Evolutionary conservation across 1,140 invertebrate genomes (phyloP).

Genomic region (Ips typographus): DNA sequence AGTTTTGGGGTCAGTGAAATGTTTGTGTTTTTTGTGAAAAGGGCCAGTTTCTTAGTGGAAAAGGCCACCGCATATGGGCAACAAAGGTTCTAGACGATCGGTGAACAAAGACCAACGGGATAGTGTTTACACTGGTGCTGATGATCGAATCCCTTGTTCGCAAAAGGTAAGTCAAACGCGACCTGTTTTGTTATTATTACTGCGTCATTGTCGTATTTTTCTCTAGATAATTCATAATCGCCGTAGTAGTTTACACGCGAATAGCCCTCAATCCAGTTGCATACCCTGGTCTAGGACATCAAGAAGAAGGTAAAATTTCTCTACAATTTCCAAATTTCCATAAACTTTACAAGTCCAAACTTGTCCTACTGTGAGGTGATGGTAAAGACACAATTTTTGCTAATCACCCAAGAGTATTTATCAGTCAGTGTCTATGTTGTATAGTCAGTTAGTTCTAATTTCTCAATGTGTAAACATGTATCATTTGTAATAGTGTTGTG

Average conservation of each 20-base stretch:
- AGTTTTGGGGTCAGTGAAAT: slow-evolving; percentile 46
- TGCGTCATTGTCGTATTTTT: slow-evolving; percentile 40
- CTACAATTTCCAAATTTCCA: background rate
- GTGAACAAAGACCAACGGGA: slow-evolving; percentile 33
- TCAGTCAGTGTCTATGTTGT: too few species aligned
- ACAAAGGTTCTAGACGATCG: slow-evolving; percentile 38
- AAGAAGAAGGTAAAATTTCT: slow-evolving; percentile 38
- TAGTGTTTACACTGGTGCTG: slow-evolving; percentile 35
- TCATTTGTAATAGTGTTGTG: too few species aligned
- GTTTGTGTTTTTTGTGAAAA: slow-evolving; percentile 32
- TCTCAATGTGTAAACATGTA: too few species aligned
- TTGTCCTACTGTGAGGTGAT: too few species aligned
- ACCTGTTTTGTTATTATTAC: slow-evolving; percentile 39
- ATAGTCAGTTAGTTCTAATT: too few species aligned
- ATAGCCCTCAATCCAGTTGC: slow-evolving; percentile 39
- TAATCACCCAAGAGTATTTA: too few species aligned
- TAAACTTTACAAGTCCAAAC: too few species aligned
- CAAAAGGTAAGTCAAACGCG: slow-evolving; percentile 39
- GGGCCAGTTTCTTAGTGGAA: slow-evolving; percentile 25
- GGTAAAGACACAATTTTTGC: too few species aligned
- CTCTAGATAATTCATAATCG: slow-evolving; percentile 22
- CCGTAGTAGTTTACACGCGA: slow-evolving; percentile 37
- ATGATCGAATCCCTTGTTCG: slow-evolving; percentile 36
- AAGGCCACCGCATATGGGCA: slow-evolving; percentile 43
- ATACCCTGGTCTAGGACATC: slow-evolving; percentile 40